These are phyloP conservation scores for Characodon lateralis DNA, from an alignment of 2,797 vertebrate genomes.

Conservation along the genomic window DNA sequence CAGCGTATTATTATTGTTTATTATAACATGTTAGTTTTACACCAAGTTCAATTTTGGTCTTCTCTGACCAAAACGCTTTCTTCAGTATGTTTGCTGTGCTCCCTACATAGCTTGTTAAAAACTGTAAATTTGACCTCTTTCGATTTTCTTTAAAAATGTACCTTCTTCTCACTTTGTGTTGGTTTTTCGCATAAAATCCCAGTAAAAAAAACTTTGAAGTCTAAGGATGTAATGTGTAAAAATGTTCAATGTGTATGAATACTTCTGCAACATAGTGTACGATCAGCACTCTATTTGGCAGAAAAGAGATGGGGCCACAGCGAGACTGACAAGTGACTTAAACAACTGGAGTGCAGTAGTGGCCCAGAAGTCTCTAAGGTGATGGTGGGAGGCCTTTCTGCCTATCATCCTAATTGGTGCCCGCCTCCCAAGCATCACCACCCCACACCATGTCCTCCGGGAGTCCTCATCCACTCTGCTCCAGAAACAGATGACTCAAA, in stretches of 20 bases:
- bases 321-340: constrained; percentile 46
- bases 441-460: constrained; percentile 73
- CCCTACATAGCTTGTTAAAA: not conserved
- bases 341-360: constrained; percentile 50
- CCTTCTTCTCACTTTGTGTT: not conserved
- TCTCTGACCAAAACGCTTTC: too few species aligned
- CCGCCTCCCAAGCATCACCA: constrained; percentile 62
- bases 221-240: not conserved
- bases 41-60: not conserved
- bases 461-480: constrained; percentile 78
- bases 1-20: too few species aligned
- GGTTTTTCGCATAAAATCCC: not conserved
- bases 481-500: constrained; percentile 82
- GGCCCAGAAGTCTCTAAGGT: constrained; percentile 68
- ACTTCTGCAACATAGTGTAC: not conserved
- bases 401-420: constrained; percentile 82
- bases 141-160: not conserved
- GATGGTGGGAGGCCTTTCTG: constrained; percentile 64
- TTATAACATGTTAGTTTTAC: not conserved
- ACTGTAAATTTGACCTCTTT: not conserved
- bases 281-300: constrained; percentile 40
- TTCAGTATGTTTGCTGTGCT: not conserved
- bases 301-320: constrained; percentile 27
- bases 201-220: not conserved
- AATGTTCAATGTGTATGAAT: not conserved